Percentiles rank a stretch among this genome's conserved stretches.
These are phyloP conservation scores for Zosterops pallidus DNA, from an alignment of 2,113 vertebrate genomes.

Conservation along the genomic window DNA sequence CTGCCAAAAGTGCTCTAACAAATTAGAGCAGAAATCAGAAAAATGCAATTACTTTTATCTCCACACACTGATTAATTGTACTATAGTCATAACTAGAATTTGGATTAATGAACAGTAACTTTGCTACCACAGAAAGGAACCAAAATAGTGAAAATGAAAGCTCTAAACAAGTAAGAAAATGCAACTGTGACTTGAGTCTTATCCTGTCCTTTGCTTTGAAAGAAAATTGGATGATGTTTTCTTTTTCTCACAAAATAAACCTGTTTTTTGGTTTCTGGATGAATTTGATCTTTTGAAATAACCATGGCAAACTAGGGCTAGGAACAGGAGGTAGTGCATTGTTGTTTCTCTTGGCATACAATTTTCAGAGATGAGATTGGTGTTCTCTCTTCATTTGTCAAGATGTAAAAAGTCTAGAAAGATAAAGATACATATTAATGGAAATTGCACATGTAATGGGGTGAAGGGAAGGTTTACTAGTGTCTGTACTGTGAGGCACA, in stretches of 20 bases:
- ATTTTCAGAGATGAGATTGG: neutral
- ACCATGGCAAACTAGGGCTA: neutral
- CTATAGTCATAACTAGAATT: neutral
- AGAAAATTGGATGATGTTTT: neutral
- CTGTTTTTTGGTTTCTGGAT: neutral
- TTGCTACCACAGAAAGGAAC: neutral
- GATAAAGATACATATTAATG: neutral
- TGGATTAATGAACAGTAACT: neutral
- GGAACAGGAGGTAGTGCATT: neutral
- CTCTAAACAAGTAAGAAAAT: neutral
- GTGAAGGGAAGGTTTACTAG: neutral
- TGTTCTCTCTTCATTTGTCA: neutral
- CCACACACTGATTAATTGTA: neutral
- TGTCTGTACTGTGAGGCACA: neutral
- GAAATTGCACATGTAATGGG: neutral
- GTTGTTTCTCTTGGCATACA: neutral
- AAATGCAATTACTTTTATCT: conserved; percentile 13
- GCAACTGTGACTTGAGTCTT: neutral
- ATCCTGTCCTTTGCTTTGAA: neutral
- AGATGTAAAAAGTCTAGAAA: neutral
- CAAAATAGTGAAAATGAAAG: neutral
- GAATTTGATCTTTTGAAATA: neutral
- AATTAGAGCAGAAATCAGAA: neutral
- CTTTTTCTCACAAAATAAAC: neutral
- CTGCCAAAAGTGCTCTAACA: neutral